phyloP scores from a whole-genome alignment of 1,140 invertebrate genomes.

The Trichogramma pretiosum region DNA sequence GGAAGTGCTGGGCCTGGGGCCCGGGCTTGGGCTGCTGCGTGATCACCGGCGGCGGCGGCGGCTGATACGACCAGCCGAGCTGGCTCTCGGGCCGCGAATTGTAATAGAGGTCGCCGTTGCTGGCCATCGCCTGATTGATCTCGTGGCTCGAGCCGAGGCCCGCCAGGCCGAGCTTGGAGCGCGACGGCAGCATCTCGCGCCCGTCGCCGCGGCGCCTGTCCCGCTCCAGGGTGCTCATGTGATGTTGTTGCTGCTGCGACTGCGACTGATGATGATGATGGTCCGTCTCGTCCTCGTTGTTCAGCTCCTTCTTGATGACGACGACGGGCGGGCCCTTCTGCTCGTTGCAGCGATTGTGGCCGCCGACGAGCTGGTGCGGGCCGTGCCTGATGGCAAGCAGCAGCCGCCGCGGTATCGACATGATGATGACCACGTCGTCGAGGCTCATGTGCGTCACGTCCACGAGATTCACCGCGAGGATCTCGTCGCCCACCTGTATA shows the following conservation, averaged over 20 bases:
- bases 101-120: slow-evolving; percentile 73
- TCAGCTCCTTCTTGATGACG: slow-evolving; percentile 83
- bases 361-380: slow-evolving; percentile 44
- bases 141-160: slow-evolving; percentile 49
- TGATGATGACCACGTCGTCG: slow-evolving; percentile 97
- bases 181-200: slow-evolving; percentile 62
- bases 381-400: slow-evolving; percentile 83
- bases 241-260: neutral
- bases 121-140: slow-evolving; percentile 40
- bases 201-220: slow-evolving; percentile 55
- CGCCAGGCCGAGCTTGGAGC: slow-evolving; percentile 61
- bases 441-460: slow-evolving; percentile 95
- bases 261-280: slow-evolving; percentile 41
- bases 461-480: slow-evolving; percentile 93
- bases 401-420: slow-evolving; percentile 94
- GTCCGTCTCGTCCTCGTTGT: slow-evolving; percentile 69
- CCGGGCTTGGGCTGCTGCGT: slow-evolving; percentile 81
- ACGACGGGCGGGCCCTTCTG: slow-evolving; percentile 86
- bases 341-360: slow-evolving; percentile 51
- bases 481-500: slow-evolving; percentile 90
- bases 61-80: slow-evolving; percentile 50
- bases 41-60: slow-evolving; percentile 72
- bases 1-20: slow-evolving; percentile 67
- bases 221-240: no score
- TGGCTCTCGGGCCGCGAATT: slow-evolving; percentile 56